phyloP scores from a whole-genome alignment of 2,888 invertebrate genomes.

The Latheticus oryzae region DNA sequence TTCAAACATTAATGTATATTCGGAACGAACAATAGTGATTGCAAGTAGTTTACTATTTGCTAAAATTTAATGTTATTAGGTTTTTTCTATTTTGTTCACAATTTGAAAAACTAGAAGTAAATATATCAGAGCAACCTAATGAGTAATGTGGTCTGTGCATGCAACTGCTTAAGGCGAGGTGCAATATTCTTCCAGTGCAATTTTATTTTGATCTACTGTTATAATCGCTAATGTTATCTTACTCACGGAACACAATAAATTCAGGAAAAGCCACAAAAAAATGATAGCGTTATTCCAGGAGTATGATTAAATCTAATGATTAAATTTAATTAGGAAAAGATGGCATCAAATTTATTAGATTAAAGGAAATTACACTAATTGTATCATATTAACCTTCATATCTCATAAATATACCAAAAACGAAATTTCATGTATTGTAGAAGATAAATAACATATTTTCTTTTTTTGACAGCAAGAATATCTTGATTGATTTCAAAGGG shows the following conservation, averaged over 20 bases:
- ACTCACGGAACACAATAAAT: slow-evolving; percentile 45
- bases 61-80: too few relatives aligned
- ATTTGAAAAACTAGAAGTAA: slow-evolving; percentile 54
- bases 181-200: slow-evolving; percentile 57
- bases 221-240: slow-evolving; percentile 54
- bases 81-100: slow-evolving; percentile 57
- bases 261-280: slow-evolving; percentile 11
- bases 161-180: slow-evolving; percentile 57
- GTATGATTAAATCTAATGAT: too few relatives aligned
- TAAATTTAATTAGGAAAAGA: too few relatives aligned
- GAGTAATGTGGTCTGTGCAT: slow-evolving; percentile 58
- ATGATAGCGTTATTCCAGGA: slow-evolving; percentile 2
- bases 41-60: too few relatives aligned
- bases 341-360: too few relatives aligned
- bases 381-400: too few relatives aligned
- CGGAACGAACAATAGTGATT: too few relatives aligned
- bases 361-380: too few relatives aligned
- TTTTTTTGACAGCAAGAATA: slow-evolving; percentile 37
- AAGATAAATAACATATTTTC: too few relatives aligned
- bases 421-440: not conserved
- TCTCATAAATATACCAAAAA: not conserved
- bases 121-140: slow-evolving; percentile 48
- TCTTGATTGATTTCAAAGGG: slow-evolving; percentile 39
- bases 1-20: too few relatives aligned
- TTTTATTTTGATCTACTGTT: slow-evolving; percentile 55